Evolutionary conservation across 2,888 invertebrate genomes (phyloP).

Genomic region (Selenia dentaria): DNA sequence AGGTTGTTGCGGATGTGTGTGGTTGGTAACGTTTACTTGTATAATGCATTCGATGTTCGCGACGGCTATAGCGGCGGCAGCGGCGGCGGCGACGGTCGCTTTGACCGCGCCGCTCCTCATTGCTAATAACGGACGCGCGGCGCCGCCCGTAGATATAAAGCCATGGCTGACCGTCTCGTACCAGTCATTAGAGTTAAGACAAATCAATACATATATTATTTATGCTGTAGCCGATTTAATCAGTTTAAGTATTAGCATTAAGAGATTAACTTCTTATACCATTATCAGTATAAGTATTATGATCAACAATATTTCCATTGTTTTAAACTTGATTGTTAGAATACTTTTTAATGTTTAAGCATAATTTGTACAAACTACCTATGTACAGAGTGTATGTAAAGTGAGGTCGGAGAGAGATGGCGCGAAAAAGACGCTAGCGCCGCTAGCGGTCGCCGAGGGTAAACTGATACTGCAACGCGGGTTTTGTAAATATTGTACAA

Average conservation of each 20-base stretch:
- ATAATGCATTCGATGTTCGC: slow-evolving; percentile 9
- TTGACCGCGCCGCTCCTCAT: background rate
- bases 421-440: slow-evolving; percentile 24
- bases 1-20: slow-evolving; percentile 49
- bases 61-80: background rate
- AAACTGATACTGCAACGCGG: slow-evolving; percentile 45
- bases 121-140: background rate
- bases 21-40: slow-evolving; percentile 25
- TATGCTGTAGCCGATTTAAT: slow-evolving; percentile 71
- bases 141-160: slow-evolving; percentile 49
- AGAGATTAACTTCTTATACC: slow-evolving; percentile 79
- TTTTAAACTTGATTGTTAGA: slow-evolving; percentile 71
- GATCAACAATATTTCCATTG: slow-evolving; percentile 82
- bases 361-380: slow-evolving; percentile 81
- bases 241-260: slow-evolving; percentile 66
- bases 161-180: slow-evolving; percentile 73
- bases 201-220: slow-evolving; percentile 62
- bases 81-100: background rate
- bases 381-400: slow-evolving; percentile 71
- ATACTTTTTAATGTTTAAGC: slow-evolving; percentile 53
- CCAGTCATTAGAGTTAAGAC: slow-evolving; percentile 74
- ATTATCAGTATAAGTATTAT: slow-evolving; percentile 80
- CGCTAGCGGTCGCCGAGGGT: slow-evolving; percentile 30
- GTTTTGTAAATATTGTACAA: slow-evolving; percentile 80
- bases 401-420: slow-evolving; percentile 34